Percentiles rank a stretch among this genome's conserved stretches.
These are phyloP conservation scores for Dryococelus australis DNA, from an alignment of 2,888 invertebrate genomes.

Conservation along the genomic window DNA sequence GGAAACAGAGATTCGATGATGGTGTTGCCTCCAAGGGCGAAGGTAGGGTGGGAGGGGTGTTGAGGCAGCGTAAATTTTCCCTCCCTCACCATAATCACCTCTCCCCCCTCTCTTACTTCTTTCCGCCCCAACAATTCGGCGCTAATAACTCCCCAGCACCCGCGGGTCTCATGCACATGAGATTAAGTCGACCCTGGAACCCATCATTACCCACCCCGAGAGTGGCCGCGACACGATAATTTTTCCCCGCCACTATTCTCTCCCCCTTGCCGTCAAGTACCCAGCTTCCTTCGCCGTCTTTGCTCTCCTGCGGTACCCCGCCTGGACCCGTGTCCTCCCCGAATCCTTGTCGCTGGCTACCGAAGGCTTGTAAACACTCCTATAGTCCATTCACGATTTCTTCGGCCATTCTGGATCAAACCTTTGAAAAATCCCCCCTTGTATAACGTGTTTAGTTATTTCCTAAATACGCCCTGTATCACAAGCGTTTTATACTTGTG, in stretches of 20 bases:
- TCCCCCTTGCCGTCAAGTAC: too few species aligned
- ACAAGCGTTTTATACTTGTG: too few species aligned
- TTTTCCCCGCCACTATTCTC: neutral
- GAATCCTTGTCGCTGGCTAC: neutral
- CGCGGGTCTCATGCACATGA: neutral
- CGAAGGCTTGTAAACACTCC: neutral
- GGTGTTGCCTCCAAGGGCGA: neutral
- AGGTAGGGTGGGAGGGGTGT: neutral
- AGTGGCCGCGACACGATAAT: neutral
- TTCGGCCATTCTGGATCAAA: too few species aligned
- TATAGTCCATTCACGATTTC: too few species aligned
- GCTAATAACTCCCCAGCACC: neutral
- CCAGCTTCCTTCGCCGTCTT: neutral
- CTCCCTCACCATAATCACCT: too few species aligned
- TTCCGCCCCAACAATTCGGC: too few species aligned
- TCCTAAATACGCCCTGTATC: too few species aligned
- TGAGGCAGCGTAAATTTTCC: neutral
- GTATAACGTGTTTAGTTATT: too few species aligned
- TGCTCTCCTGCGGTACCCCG: neutral
- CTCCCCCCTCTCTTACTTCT: neutral
- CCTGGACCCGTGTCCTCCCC: too few species aligned
- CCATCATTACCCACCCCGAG: neutral
- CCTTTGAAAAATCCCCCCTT: too few species aligned
- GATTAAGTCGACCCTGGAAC: slow-evolving; percentile 20
- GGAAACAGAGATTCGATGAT: too few species aligned